These are phyloP conservation scores for Ardeotis arabs DNA, from an alignment of 2,113 vertebrate species.

Conservation along the genomic window DNA sequence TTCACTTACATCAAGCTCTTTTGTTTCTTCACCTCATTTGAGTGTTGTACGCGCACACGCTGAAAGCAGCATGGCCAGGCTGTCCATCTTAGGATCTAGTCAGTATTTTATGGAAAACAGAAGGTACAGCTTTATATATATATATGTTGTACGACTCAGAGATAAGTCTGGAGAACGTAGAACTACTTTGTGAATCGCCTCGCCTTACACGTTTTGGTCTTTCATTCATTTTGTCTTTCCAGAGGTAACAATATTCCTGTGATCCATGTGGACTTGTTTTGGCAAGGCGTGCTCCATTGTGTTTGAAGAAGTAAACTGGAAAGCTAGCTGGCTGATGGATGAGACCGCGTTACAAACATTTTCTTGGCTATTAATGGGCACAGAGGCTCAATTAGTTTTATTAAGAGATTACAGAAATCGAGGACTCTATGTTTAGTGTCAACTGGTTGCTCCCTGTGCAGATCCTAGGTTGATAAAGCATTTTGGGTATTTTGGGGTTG, in stretches of 20 bases:
- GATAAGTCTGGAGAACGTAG: not conserved
- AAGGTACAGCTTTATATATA: not conserved
- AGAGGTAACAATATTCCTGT: not conserved
- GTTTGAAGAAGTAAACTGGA: not conserved
- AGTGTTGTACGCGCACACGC: fast-evolving
- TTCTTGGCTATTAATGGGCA: not conserved
- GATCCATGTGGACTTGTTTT: not conserved
- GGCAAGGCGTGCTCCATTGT: not conserved
- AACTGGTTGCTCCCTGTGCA: not conserved
- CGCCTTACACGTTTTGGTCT: not conserved
- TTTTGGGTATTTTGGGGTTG: not conserved
- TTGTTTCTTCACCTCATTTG: not conserved
- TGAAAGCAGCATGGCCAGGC: not conserved
- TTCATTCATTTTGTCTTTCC: not conserved
- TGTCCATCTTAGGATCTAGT: not conserved
- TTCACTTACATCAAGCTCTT: not conserved
- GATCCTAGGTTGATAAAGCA: not conserved
- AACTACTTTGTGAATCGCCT: not conserved
- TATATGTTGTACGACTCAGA: fast-evolving
- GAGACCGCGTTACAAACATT: fast-evolving
- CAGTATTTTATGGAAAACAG: not conserved
- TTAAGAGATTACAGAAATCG: not conserved
- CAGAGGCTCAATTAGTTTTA: not conserved
- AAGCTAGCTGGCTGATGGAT: not conserved
- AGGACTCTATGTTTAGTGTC: not conserved